Evolutionary conservation across 2,797 vertebrate genomes (phyloP).

Genomic region (Thripadectes ignobilis): DNA sequence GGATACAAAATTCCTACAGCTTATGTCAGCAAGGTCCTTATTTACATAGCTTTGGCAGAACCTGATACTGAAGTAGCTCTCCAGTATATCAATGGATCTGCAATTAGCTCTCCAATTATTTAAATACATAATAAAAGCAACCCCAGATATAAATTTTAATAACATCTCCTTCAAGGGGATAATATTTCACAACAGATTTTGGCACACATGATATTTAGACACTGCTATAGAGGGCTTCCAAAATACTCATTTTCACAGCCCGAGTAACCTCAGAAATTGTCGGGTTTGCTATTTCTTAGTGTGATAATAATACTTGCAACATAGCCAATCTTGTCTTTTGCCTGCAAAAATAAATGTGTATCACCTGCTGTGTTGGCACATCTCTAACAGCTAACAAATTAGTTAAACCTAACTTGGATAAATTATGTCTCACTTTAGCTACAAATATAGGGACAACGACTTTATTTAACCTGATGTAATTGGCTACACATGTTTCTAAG

Average conservation of each 20-base stretch:
- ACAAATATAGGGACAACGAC: background rate
- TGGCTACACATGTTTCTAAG: background rate
- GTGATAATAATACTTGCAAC: background rate
- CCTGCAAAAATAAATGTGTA: background rate
- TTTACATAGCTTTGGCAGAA: conserved; percentile 30
- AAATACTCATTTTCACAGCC: conserved; percentile 5
- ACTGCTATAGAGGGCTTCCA: background rate
- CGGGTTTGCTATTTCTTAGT: background rate
- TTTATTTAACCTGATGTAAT: conserved; percentile 33
- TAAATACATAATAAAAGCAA: background rate
- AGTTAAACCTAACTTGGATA: background rate
- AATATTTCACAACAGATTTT: background rate
- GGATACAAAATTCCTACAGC: conserved; percentile 3
- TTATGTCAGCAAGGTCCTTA: conserved; percentile 33
- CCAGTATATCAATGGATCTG: background rate
- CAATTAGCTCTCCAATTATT: conserved; percentile 15
- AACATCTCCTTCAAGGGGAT: background rate
- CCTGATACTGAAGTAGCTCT: background rate
- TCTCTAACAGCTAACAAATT: conserved; percentile 18
- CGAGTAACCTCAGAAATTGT: background rate
- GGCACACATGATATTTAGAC: background rate
- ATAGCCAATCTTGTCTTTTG: background rate
- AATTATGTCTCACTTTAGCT: background rate
- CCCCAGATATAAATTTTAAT: conserved; percentile 22
- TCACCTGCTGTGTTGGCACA: background rate